phyloP scores from a whole-genome alignment of 2,113 vertebrate species.

The Rhombomys opimus region DNA sequence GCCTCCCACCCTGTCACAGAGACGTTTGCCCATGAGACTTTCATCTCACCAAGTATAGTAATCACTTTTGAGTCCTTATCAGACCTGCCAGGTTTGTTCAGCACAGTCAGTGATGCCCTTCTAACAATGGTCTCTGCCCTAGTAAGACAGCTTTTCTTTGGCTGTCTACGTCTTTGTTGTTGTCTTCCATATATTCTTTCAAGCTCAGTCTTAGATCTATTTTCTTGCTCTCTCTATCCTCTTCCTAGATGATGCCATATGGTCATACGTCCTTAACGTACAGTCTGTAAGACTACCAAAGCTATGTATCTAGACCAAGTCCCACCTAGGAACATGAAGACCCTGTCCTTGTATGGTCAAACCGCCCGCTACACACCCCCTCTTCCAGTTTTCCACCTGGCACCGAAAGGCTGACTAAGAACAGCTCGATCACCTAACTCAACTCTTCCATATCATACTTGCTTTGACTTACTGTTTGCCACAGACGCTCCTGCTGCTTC shows the following conservation, averaged over 20 bases:
- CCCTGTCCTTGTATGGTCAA: background rate
- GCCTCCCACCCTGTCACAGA: background rate
- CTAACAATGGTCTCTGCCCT: background rate
- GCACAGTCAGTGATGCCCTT: background rate
- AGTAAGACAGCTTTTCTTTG: background rate
- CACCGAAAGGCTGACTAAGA: background rate
- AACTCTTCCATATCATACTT: background rate
- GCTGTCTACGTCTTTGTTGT: background rate
- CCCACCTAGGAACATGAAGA: background rate
- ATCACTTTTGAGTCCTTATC: background rate
- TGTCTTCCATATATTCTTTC: background rate
- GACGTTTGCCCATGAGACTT: background rate
- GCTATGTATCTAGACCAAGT: background rate
- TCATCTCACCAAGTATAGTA: background rate
- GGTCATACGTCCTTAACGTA: background rate
- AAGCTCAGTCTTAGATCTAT: background rate
- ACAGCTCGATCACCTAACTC: background rate
- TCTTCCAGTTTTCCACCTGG: background rate
- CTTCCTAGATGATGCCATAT: background rate
- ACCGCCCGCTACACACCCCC: background rate
- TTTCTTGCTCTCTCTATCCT: background rate
- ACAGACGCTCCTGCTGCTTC: background rate
- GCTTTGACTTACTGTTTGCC: background rate
- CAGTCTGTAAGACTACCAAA: background rate
- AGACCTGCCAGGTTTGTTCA: background rate